phyloP scores from a whole-genome alignment of 2,113 vertebrate species.

The human region DNA sequence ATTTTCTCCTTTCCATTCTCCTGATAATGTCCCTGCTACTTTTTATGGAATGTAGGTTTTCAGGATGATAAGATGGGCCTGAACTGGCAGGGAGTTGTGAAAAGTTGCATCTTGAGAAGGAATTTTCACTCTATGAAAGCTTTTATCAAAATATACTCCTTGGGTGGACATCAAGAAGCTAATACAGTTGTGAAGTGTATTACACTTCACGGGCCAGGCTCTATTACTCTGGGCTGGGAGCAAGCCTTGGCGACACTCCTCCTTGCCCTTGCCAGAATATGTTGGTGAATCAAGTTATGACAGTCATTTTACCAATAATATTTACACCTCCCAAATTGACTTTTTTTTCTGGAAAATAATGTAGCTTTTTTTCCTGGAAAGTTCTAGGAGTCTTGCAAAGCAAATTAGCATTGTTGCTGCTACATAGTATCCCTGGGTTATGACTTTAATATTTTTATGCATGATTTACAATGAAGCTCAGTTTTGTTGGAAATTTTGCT shows the following conservation, averaged over 20 bases:
- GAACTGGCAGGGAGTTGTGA: neutral
- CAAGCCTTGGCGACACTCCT: neutral
- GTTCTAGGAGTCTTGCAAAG: slow-evolving; percentile 4
- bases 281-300: neutral
- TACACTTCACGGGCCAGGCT: neutral
- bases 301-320: slow-evolving; percentile 6
- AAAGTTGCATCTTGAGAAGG: neutral
- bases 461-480: neutral
- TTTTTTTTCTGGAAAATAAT: neutral
- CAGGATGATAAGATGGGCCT: neutral
- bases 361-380: neutral
- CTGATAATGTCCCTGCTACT: neutral
- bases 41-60: neutral
- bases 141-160: slow-evolving; percentile 32
- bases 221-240: neutral
- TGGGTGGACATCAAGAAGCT: neutral
- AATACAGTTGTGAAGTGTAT: neutral
- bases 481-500: slow-evolving; percentile 56
- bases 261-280: neutral
- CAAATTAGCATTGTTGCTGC: neutral
- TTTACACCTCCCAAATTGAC: neutral
- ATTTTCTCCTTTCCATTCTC: neutral
- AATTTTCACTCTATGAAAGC: slow-evolving; percentile 16
- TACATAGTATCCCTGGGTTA: neutral
- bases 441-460: slow-evolving; percentile 34